Percentiles rank a stretch among this genome's conserved stretches.
These are phyloP conservation scores for Liodrosophila aerea DNA, from an alignment of 2,888 invertebrate species.

Conservation along the genomic window DNA sequence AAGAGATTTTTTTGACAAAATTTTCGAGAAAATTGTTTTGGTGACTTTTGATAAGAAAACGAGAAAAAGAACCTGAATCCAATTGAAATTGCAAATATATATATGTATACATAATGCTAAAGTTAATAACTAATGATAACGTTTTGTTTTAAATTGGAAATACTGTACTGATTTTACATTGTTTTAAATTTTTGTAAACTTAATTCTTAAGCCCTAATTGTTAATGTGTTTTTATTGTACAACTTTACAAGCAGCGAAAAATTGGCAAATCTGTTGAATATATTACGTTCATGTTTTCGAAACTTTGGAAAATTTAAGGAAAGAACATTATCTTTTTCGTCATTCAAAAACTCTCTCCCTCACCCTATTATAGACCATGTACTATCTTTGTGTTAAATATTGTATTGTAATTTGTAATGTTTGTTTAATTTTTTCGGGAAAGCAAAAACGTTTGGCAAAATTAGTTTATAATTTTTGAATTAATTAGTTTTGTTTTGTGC, in stretches of 20 bases:
- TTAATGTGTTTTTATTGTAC: conserved; percentile 76
- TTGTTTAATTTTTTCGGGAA: conserved; percentile 75
- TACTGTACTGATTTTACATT: conserved; percentile 76
- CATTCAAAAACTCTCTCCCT: background rate
- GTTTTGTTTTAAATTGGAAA: conserved; percentile 65
- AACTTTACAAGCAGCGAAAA: conserved; percentile 44
- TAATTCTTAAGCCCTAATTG: conserved; percentile 69
- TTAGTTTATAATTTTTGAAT: conserved; percentile 71
- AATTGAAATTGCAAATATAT: conserved; percentile 72
- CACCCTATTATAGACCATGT: background rate
- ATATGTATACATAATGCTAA: conserved; percentile 63
- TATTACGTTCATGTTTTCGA: conserved; percentile 61
- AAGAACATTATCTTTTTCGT: too few relatives aligned
- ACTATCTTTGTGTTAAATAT: conserved; percentile 64
- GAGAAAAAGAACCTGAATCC: conserved; percentile 46
- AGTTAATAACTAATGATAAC: conserved; percentile 64
- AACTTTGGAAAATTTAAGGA: conserved; percentile 9
- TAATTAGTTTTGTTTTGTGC: conserved; percentile 75
- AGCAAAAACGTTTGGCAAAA: conserved; percentile 81
- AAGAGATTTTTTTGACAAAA: conserved; percentile 8
- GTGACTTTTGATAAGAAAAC: conserved; percentile 52
- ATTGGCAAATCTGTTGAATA: conserved; percentile 70
- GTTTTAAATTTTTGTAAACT: conserved; percentile 76
- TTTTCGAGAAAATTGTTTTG: conserved; percentile 56
- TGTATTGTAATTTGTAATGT: conserved; percentile 74